Conservation (phyloP, 2,888 invertebrate species). For the Drosophila mimica region DNA sequence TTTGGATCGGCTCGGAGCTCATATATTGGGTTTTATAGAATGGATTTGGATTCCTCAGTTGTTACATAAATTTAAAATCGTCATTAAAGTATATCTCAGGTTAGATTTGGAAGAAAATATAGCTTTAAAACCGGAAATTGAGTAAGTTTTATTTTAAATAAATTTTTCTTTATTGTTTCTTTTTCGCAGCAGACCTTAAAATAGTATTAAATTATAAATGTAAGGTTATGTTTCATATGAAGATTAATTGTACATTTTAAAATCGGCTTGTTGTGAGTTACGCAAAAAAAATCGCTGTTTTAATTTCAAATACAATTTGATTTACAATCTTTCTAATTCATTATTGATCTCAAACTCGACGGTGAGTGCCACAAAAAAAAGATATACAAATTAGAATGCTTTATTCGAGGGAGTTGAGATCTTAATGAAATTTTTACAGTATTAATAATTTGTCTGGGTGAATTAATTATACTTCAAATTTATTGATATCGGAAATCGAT, state of each 20-base stretch:
- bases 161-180: background rate
- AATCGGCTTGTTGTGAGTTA: background rate
- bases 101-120: background rate
- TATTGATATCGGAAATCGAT: background rate
- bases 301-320: background rate
- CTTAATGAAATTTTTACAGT: background rate
- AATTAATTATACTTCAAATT: background rate
- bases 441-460: background rate
- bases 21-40: background rate
- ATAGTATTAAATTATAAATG: background rate
- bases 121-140: background rate
- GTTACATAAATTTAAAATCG: background rate
- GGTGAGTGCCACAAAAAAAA: background rate
- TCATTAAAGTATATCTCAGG: background rate
- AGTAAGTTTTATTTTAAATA: background rate
- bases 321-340: background rate
- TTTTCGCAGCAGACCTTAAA: background rate
- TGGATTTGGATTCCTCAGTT: background rate
- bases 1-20: background rate
- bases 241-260: background rate
- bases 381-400: background rate
- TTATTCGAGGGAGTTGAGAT: background rate
- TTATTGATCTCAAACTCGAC: background rate
- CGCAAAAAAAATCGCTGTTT: background rate
- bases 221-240: background rate